Conservation (phyloP, 2,113 vertebrate species). For the Empidonax alnorum region DNA sequence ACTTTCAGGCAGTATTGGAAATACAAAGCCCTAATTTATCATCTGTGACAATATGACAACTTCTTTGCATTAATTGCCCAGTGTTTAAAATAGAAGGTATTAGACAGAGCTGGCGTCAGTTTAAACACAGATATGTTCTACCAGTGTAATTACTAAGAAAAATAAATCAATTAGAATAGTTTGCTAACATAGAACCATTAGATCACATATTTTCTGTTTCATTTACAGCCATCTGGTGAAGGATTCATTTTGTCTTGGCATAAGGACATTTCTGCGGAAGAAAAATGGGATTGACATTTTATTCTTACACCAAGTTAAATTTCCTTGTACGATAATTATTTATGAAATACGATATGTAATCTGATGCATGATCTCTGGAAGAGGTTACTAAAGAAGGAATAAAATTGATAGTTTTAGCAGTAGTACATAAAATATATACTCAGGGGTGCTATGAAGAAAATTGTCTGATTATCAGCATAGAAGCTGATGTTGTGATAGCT, state of each 20-base stretch:
- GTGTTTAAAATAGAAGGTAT: not conserved
- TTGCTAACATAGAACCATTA: slow-evolving; percentile 46
- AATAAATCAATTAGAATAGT: slow-evolving; percentile 51
- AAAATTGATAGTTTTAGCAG: slow-evolving; percentile 19
- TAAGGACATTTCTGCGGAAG: slow-evolving; percentile 3
- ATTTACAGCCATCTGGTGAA: slow-evolving; percentile 31
- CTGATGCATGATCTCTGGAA: slow-evolving; percentile 34
- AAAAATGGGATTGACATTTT: slow-evolving; percentile 63
- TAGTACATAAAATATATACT: slow-evolving; percentile 37
- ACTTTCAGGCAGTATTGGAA: not conserved
- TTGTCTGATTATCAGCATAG: not conserved
- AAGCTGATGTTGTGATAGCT: slow-evolving; percentile 25
- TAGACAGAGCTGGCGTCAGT: not conserved
- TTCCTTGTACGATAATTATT: slow-evolving; percentile 64
- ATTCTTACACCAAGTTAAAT: slow-evolving; percentile 46
- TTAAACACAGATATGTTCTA: not conserved
- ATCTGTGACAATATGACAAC: not conserved
- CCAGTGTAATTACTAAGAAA: slow-evolving; percentile 5
- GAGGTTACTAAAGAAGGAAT: slow-evolving; percentile 48
- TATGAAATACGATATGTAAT: slow-evolving; percentile 29
- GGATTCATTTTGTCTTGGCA: slow-evolving; percentile 43
- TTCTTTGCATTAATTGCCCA: not conserved
- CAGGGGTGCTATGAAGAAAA: slow-evolving; percentile 14
- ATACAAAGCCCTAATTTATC: not conserved
- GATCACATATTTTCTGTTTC: slow-evolving; percentile 30